Evolutionary conservation across 2,113 vertebrate genomes (phyloP).

Genomic region (human): DNA sequence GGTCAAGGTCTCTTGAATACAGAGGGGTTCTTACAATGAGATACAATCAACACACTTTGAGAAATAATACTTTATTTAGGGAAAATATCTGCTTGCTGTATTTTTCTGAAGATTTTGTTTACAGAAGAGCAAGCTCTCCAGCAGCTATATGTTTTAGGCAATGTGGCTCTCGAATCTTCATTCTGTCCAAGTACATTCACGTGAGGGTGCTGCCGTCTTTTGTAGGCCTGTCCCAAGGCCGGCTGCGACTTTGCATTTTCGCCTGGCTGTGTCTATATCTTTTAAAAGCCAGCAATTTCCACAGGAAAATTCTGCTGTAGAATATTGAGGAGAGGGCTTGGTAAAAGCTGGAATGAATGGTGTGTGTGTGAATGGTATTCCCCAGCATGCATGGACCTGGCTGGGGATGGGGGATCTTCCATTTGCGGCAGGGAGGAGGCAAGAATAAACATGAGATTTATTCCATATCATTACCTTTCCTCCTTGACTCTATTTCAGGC

Average conservation of each 20-base stretch:
- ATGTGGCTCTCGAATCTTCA: not conserved
- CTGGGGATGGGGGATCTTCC: not conserved
- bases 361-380: not conserved
- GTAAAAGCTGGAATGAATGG: not conserved
- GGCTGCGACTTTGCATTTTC: not conserved
- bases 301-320: not conserved
- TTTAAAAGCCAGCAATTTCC: not conserved
- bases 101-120: not conserved
- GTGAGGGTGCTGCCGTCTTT: not conserved
- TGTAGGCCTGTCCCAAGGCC: not conserved
- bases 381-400: not conserved
- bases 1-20: no score
- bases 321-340: not conserved
- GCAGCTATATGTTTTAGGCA: not conserved
- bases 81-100: not conserved
- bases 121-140: not conserved
- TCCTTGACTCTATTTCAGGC: slow-evolving; percentile 7
- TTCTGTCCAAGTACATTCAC: not conserved
- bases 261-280: not conserved
- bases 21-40: not conserved
- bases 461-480: not conserved
- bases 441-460: not conserved
- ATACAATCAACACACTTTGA: not conserved
- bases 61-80: not conserved
- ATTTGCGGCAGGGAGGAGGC: not conserved